Evolutionary conservation across 2,797 vertebrate genomes (phyloP).

Genomic region (Acipenser ruthenus): DNA sequence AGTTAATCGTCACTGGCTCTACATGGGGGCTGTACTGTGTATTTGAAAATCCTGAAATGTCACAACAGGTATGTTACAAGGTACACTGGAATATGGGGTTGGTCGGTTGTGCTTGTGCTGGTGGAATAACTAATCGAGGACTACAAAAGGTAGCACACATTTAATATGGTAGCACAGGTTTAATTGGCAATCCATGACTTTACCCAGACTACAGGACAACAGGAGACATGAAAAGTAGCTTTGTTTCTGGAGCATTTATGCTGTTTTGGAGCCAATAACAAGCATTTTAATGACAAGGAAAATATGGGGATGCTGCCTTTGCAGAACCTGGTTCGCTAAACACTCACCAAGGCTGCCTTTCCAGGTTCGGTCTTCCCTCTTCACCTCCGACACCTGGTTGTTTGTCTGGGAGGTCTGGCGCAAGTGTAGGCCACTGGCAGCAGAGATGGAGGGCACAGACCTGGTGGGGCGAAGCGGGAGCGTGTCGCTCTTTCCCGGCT

Average conservation of each 20-base stretch:
- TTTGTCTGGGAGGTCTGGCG: constrained; percentile 66
- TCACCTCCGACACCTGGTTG: constrained; percentile 57
- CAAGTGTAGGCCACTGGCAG: constrained; percentile 47
- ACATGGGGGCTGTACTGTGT: not conserved
- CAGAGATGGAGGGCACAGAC: constrained; percentile 66
- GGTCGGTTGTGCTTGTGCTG: no score
- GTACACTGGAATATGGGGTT: not conserved
- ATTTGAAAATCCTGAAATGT: not conserved
- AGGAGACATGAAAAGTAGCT: not conserved
- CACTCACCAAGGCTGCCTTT: constrained; percentile 65
- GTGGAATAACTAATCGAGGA: no score
- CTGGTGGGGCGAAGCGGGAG: constrained; percentile 63
- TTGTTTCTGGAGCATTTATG: not conserved
- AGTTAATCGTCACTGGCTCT: not conserved
- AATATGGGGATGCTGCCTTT: not conserved
- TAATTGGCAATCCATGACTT: no score
- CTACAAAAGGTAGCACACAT: no score
- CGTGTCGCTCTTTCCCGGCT: constrained; percentile 52
- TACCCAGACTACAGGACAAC: no score
- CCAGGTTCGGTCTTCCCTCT: constrained; percentile 63
- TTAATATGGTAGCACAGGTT: no score
- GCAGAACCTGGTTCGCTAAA: not conserved
- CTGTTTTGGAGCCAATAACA: no score
- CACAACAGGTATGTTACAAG: not conserved
- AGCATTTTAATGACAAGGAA: not conserved